These are phyloP conservation scores for Drosophila pruinosa DNA, from an alignment of 1,140 invertebrate species.

Conservation along the genomic window DNA sequence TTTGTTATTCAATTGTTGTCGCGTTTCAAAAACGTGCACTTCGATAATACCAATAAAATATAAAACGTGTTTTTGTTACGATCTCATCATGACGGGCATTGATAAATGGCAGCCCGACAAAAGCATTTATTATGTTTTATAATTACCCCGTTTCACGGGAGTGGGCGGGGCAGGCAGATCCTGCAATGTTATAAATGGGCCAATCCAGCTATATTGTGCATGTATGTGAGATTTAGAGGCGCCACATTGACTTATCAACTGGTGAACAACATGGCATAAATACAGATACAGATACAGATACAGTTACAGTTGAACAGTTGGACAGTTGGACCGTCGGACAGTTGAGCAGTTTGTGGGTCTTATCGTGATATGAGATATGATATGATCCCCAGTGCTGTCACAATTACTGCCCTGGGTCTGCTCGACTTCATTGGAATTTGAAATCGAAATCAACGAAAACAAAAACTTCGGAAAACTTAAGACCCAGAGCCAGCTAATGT, in stretches of 20 bases:
- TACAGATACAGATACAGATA: slow-evolving; percentile 22
- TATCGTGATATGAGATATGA: slow-evolving; percentile 57
- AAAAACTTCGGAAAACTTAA: slow-evolving; percentile 41
- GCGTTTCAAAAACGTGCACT: slow-evolving; percentile 65
- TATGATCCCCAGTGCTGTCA: slow-evolving; percentile 61
- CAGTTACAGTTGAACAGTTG: not conserved
- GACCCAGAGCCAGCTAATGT: slow-evolving; percentile 39
- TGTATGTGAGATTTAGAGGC: slow-evolving; percentile 19
- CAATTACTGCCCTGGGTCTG: slow-evolving; percentile 31
- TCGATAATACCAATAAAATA: slow-evolving; percentile 40
- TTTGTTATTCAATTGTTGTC: slow-evolving; percentile 44
- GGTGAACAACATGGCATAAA: slow-evolving; percentile 10
- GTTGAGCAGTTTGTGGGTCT: slow-evolving; percentile 14
- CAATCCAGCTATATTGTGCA: not conserved
- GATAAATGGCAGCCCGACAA: slow-evolving; percentile 46
- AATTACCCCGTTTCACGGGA: not conserved
- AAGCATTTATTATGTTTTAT: slow-evolving; percentile 19
- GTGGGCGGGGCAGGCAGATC: not conserved
- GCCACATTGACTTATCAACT: slow-evolving; percentile 25
- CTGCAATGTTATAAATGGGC: slow-evolving; percentile 11
- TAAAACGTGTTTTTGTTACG: slow-evolving; percentile 60
- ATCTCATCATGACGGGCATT: slow-evolving; percentile 44
- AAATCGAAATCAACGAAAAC: slow-evolving; percentile 21
- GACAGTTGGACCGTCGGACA: slow-evolving; percentile 21
- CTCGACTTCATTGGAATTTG: slow-evolving; percentile 18